Percentiles rank a stretch among this genome's conserved stretches.
phyloP scores from a whole-genome alignment of 2,797 vertebrate species.

The Carapus acus region DNA sequence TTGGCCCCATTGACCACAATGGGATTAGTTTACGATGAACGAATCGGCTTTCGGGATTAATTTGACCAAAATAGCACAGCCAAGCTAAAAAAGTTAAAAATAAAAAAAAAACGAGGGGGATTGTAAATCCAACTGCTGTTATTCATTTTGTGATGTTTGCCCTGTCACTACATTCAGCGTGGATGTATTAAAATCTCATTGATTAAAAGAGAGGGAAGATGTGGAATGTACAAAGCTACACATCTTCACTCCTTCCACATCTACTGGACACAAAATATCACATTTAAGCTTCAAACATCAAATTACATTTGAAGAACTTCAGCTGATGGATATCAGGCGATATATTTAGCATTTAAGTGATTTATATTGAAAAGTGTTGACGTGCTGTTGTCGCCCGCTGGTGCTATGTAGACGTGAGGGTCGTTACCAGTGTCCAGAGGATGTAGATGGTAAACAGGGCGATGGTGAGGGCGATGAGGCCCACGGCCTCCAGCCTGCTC shows the following conservation, averaged over 20 bases:
- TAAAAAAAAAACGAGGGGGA: no score
- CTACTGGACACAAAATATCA: no score
- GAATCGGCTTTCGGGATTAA: constrained; percentile 8
- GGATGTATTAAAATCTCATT: constrained; percentile 7
- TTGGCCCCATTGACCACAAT: background rate
- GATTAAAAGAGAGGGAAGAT: constrained; percentile 9
- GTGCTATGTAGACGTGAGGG: no score
- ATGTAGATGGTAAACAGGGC: constrained; percentile 74
- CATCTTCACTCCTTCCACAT: background rate
- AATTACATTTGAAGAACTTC: background rate
- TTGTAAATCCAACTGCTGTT: constrained; percentile 9
- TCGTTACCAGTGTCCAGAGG: constrained; percentile 88
- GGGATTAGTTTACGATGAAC: background rate
- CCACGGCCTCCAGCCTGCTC: constrained; percentile 90
- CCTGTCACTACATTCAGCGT: constrained; percentile 3
- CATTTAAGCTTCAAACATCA: no score
- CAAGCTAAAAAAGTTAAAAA: background rate
- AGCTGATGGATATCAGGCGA: no score
- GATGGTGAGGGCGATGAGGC: constrained; percentile 72
- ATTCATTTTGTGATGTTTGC: background rate
- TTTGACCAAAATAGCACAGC: constrained; percentile 9
- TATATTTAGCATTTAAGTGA: no score
- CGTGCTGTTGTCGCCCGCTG: no score
- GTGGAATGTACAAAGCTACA: constrained; percentile 11
- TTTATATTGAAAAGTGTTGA: no score